Base-by-base conservation (phyloP, 2,888 invertebrate species). In the Epinotia brunnichana region DNA sequence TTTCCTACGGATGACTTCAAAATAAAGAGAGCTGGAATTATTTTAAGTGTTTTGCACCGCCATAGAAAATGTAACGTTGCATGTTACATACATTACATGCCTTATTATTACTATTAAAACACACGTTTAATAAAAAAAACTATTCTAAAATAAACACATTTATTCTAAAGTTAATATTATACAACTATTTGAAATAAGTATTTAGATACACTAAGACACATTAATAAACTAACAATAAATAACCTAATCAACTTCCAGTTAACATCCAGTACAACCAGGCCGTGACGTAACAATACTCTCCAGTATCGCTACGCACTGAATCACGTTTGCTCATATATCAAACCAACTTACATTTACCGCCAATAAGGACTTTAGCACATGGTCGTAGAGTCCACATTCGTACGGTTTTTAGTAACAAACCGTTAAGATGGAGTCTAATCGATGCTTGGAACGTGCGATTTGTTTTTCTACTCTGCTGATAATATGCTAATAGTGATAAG, bases 401-500 rank as follows among this genome's bases (percentile, higher is more conserved):
- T 29, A 3, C 5, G 11, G 17, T 5, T 9, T 4, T 17, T 17
- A 15, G n/a, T 29, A 17, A 11, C 11, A 41, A 0, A 4, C 10
- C 24, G 9, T 0, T 29, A n/a, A 13, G 10, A 11, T 41, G 60
- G 7, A 24, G 17, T 51, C 24, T 17, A 48, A 48, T 35, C 41
- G n/a, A 53, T 54, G 53, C 44, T 41, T 56, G 56, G 29, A 48
- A 44, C 62, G 54, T 66, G 63, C n/a, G 70, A 41, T 71, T 63
- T 59, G 53, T 59, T 70, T 72, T 24, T 61, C 41, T 60, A 48
- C 13, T 24, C 35, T 51, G 51, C 59, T 67, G 61, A 72, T 66
- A 53, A 53, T 69, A 69, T 53, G 59, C n/a, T 64, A 29, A 61
- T 0, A 35, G 29, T n/a, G 71, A 72, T 72, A 72, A 61, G 54